Evolutionary conservation across 2,888 invertebrate species (phyloP), one percentile per base, ranked within the genome.

Genomic region (Dolomedes plantarius): DNA sequence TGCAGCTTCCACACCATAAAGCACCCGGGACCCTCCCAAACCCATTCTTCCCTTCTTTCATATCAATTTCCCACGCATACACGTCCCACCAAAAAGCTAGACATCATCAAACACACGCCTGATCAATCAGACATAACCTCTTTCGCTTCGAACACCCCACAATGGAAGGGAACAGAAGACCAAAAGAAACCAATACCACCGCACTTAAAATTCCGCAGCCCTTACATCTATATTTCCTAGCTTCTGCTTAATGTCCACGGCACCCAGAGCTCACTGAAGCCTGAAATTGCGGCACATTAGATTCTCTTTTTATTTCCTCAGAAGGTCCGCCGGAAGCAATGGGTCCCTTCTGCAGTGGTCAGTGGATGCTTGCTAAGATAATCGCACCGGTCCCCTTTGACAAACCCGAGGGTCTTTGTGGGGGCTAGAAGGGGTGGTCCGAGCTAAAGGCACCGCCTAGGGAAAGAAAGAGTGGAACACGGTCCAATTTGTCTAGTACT

Each of bases 221-320:
- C 23, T 56, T 23, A 56, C 2, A 16, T 6, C 23, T 56, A n/a
- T 23, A 56, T 16, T 16, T 6, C 9, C 46, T 16, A 11, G 46
- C 13, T 2, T 19, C 16, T 67, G 19, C 19, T 23, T 32, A 32
- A 67, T 19, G 23, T 32, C 13, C 27, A 6, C 7, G 32, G 67
- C 67, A 67, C 67, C 67, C 67, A 6, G 19, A 11, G 67, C 16
- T n/a, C 67, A 67, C 6, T 32, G 32, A 67, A 16, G 32, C 67
- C 31, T 36, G 19, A 67, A 67, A 67, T 67, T 7, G 67, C n/a
- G 32, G 36, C 28, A n/a, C n/a, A 11, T 67, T 9, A 36, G 67
- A 56, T 16, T 13, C 16, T 16, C 16, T n/a, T n/a, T 2, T 46
- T 46, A 16, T 56, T 23, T 56, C 23, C 23, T 9, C 9, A 7